These are phyloP conservation scores for Bos javanicus DNA, from an alignment of 2,113 vertebrate genomes.

Conservation along the genomic window DNA sequence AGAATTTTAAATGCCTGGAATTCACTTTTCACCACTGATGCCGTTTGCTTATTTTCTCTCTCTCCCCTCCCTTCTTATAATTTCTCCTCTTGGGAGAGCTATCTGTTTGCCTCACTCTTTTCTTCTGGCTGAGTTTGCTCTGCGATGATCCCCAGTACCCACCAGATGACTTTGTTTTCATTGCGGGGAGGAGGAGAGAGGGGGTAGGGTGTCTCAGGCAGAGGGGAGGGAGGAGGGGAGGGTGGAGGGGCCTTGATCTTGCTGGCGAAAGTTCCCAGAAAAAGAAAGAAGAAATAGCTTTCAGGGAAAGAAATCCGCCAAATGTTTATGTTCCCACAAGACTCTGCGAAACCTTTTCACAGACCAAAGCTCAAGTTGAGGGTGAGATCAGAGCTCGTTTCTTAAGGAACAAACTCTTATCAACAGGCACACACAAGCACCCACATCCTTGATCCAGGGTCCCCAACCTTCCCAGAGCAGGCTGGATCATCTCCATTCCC, in stretches of 20 bases:
- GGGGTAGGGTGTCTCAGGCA: background rate
- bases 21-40: conserved; percentile 67
- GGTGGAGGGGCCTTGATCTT: conserved; percentile 56
- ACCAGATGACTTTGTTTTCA: conserved; percentile 62
- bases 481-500: background rate
- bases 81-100: conserved; percentile 60
- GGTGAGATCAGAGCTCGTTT: conserved; percentile 42
- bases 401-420: conserved; percentile 48
- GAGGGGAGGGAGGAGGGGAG: conserved; percentile 31
- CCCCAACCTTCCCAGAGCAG: background rate
- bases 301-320: conserved; percentile 69
- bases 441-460: background rate
- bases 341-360: conserved; percentile 65
- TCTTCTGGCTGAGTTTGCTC: conserved; percentile 39
- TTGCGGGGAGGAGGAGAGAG: background rate
- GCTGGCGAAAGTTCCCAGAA: conserved; percentile 68
- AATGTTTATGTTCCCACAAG: conserved; percentile 76
- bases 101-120: conserved; percentile 31
- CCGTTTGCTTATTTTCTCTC: conserved; percentile 44
- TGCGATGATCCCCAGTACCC: conserved; percentile 34
- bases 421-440: conserved; percentile 19
- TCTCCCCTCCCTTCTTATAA: conserved; percentile 8
- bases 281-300: conserved; percentile 73
- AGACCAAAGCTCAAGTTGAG: conserved; percentile 68
- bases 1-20: conserved; percentile 77